A percentile compares a stretch with the other conserved stretches of the same genome.
Evolutionary conservation across 23 tunicate species (phyloP).

Genomic region (Oikopleura dioica): DNA sequence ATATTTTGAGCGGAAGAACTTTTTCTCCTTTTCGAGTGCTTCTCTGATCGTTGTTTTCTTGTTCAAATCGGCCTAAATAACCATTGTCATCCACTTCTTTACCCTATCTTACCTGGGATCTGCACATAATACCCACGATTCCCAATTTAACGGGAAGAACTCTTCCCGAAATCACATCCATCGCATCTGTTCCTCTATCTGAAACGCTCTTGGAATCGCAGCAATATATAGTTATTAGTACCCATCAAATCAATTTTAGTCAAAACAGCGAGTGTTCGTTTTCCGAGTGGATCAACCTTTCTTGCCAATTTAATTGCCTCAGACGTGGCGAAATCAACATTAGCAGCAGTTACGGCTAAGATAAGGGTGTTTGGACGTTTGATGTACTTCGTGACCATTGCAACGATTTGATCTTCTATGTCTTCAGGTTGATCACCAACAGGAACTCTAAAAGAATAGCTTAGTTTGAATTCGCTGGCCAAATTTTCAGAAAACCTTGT

Average conservation of each 20-base stretch:
- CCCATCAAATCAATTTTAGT: constrained; percentile 1
- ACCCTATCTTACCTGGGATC: not conserved
- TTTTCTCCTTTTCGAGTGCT: constrained; percentile 44
- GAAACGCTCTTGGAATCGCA: not conserved
- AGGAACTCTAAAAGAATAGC: too few relatives aligned
- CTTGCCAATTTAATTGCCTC: constrained; percentile 11
- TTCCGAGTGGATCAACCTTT: constrained; percentile 10
- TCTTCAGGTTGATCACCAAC: constrained; percentile 6
- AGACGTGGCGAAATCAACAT: constrained; percentile 4
- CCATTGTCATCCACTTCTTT: not conserved
- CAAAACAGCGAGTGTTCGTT: not conserved
- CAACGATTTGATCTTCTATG: constrained; percentile 3
- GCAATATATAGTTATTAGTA: not conserved
- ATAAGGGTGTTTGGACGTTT: not conserved
- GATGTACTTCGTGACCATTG: not conserved
- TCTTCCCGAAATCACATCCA: not conserved
- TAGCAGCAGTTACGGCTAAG: not conserved
- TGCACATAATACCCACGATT: too few relatives aligned
- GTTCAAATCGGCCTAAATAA: constrained; percentile 2
- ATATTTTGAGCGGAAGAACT: constrained; percentile 48
- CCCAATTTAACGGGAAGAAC: not conserved
- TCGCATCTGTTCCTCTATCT: not conserved
- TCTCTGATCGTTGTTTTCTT: constrained; percentile 16
- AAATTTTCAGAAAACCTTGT: too few relatives aligned
- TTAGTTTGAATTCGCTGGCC: too few relatives aligned